Base-by-base conservation (phyloP, 2,797 vertebrate species). In the Champsocephalus esox region DNA sequence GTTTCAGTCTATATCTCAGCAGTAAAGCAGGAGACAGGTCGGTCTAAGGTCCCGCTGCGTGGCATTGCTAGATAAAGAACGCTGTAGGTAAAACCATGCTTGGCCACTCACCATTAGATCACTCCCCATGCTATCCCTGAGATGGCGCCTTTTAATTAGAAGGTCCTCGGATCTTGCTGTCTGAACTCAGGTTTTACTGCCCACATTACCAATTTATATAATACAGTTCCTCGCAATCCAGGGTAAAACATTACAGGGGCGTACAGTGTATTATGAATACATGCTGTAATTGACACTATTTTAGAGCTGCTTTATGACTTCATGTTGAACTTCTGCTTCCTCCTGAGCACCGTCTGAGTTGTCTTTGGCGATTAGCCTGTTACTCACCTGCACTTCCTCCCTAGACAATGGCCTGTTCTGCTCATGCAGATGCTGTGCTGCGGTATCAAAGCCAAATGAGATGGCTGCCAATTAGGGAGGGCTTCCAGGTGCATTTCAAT, bases 371-470 rank as follows among this genome's bases (percentile, higher is more conserved):
- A 95, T 92, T 90, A 95, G 87, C 93, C 86, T 67, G 83, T 93
- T 94, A 94, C 91, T 92, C 92, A 92, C 85, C 90, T 89, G 75
- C 54, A 68, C 91, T 93, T 95, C 89, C 92, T 93, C 92, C 94
- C 94, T 80, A 92, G 91, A 86, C 90, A 90, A 90, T 92, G 91
- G 87, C 77, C 92, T 87, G 81, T 86, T 92, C 85, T 76, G 62
- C 88, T 92, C 82, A 81, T 92, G 93, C 87, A 78, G 87, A 93
- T 90, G 92, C 95, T 86, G 78, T 51, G 82, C 86, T 83, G 81
- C 79, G n/a, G 83, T 79, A 87, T 93, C 88, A 89, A 91, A 93
- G 85, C 90, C 87, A 95, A 95, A 95, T 93, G 85, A 94, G 86
- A 93, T 91, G 81, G 83, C 85, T 92, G 88, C 91, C 91, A 93